Evolutionary conservation across 2,797 vertebrate species (phyloP), one percentile per base, ranked within the genome.

Genomic region (Coranthus polyacanthus): DNA sequence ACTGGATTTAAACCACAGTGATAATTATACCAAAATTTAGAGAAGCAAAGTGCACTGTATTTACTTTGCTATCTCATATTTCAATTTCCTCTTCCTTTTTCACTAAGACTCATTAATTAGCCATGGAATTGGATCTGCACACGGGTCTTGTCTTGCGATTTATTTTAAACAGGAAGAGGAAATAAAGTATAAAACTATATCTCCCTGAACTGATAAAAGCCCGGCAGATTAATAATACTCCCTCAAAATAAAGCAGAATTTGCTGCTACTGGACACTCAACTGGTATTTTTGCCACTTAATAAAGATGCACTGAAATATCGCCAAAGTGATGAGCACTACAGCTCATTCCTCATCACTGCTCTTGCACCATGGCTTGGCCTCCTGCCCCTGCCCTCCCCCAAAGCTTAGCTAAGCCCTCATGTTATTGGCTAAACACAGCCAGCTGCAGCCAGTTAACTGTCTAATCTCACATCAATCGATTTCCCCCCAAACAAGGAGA

Each of bases 351-450:
- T 84, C 80, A 66, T 72, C 62, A 50, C 64, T 52, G 56, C 61
- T 73, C 55, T 57, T 74, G 61, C 78, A 72, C 65, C 54, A 44
- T 46, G 62, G 24, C 74, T 64, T 69, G 59, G 71, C 72, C 79
- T 75, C 45, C 22, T 61, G 72, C 76, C 72, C 70, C 65, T 36
- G 43, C 67, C 4, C 54, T 16, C 50, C 29, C 26, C 72, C 59
- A 65, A 62, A 66, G 55, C 46, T 69, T 49, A 79, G 80, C 79
- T 68, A 68, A 83, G 59, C 75, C 79, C 59, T 29, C 70, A 75
- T 89, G 85, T 92, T 92, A 91, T 90, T 91, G 92, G 87, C 81
- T 88, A 93, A 93, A 91, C 91, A 92, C 86, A 87, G 81, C 79
- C 92, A 90, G 88, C 87, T 88, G 85, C 81, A 87, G 83, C 75